Base-by-base conservation (phyloP, 2,888 invertebrate species). In the Eilema caniola region DNA sequence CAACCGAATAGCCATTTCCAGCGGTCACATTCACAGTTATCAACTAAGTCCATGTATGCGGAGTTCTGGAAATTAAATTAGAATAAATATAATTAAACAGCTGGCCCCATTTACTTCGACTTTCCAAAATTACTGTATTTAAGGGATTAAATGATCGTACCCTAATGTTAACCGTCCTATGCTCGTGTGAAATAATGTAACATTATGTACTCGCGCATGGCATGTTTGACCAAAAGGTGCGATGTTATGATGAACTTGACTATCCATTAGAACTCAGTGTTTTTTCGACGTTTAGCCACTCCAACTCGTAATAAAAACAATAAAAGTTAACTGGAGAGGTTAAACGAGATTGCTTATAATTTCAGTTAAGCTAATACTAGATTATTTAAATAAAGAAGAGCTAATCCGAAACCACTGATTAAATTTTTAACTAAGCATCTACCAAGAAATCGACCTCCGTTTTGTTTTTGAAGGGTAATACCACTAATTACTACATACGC, bases 51-150 rank as follows among this genome's bases (percentile, higher is more conserved):
- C 66, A 69, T 72, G 83, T 85, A 81, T 83, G 85, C 84, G 83
- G 82, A 86, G 88, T 89, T 88, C 86, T 80, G 88, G 86, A 88
- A 90, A 90, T 92, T 90, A 91, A 92, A 92, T 92, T 91, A 89
- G 85, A 91, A 92, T 92, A 92, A 92, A 91, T 89, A 91, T 91
- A 92, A 92, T 92, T 90, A 91, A 91, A 88, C 89, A 89, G 88
- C 89, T 84, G 86, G 86, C 89, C 88, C 85, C 87, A 88, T 90
- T 90, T 83, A 86, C 82, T 89, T 88, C 86, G 85, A 89, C 88
- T 90, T 88, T 80, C n/a, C 88, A 87, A 88, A 90, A 91, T 90
- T 86, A 85, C 86, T 86, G 88, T 87, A 88, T 90, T 87, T 83
- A 83, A 80, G 77, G 86, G 86, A 90, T 91, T 89, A 90, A 86